Conservation (phyloP, 2,113 vertebrate genomes). For the Tachysurus fulvidraco region DNA sequence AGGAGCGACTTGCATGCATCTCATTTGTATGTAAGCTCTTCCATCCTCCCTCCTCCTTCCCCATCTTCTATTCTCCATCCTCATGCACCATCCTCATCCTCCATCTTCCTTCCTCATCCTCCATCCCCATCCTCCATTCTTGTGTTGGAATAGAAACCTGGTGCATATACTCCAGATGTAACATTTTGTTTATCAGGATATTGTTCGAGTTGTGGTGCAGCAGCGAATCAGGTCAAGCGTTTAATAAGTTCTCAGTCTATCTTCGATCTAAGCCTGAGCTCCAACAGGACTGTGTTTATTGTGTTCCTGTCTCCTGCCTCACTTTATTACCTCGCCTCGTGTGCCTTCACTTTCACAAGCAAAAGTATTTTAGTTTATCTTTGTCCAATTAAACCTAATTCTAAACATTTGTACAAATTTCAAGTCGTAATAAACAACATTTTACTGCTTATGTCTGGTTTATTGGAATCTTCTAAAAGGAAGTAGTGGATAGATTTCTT, state of each 20-base stretch:
- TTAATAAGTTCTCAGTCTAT: not conserved
- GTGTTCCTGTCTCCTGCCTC: not conserved
- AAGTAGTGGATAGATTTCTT: too few relatives aligned
- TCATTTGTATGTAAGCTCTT: too few relatives aligned
- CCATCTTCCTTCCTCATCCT: not conserved
- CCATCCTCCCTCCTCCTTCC: not conserved
- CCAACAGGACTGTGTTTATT: not conserved
- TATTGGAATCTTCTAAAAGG: too few relatives aligned
- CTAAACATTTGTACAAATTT: too few relatives aligned
- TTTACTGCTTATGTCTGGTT: too few relatives aligned
- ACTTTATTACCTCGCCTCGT: not conserved
- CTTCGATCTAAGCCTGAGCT: not conserved
- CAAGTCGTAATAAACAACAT: too few relatives aligned
- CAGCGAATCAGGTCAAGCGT: not conserved
- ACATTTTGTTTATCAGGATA: not conserved
- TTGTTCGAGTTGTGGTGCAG: not conserved
- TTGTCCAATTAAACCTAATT: too few relatives aligned
- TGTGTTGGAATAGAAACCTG: too few relatives aligned
- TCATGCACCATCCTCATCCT: too few relatives aligned
- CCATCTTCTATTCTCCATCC: too few relatives aligned
- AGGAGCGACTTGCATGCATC: too few relatives aligned
- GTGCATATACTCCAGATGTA: not conserved
- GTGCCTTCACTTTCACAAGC: not conserved
- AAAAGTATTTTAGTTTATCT: not conserved
- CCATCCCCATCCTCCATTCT: too few relatives aligned